Evolutionary conservation across 2,888 invertebrate species (phyloP), one percentile per base, ranked within the genome.

Genomic region (Agrotis segetum): DNA sequence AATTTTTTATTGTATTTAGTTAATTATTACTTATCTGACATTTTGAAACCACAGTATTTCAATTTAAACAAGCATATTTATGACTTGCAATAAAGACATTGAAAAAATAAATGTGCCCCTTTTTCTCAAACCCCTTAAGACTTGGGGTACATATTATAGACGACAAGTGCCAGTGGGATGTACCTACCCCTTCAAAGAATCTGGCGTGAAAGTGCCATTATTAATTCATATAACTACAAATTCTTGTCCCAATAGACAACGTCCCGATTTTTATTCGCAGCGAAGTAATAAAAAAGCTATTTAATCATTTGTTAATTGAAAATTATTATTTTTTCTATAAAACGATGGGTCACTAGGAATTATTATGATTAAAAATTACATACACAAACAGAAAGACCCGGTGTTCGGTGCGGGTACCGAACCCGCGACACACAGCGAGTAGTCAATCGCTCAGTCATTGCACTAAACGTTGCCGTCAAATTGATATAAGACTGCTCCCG

Each of bases 191-290:
- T 64, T 61, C 46, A 21, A 9, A 13, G 50, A 68, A 72, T 21
- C n/a, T 24, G 55, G 50, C 63, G 63, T 70, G 50, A 70, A 79
- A 69, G 29, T 47, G 53, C 49, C 52, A 62, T 79, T 67, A 79
- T 70, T 61, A 61, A 70, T 79, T 70, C 79, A 79, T 65, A 14
- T 61, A 17, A 46, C 44, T 58, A 49, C n/a, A 67, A 66, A 53
- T 62, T 44, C 56, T 14, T 46, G 19, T 34, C 34, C 44, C 49
- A 44, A 47, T 16, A 19, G 34, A 47, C n/a, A n/a, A n/a, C 19
- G n/a, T 44, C 53, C 40, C 16, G 19, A 29, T 50, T 16, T 52
- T 19, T 40, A 17, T 16, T 24, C 9, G 6, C 19, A 24, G 1
- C 6, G 16, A 34, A 24, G 40, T n/a, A n/a, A 65, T 5, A 21